Evolutionary conservation across 2,797 vertebrate species (phyloP).

Genomic region (Xiphorhynchus erythropygius): DNA sequence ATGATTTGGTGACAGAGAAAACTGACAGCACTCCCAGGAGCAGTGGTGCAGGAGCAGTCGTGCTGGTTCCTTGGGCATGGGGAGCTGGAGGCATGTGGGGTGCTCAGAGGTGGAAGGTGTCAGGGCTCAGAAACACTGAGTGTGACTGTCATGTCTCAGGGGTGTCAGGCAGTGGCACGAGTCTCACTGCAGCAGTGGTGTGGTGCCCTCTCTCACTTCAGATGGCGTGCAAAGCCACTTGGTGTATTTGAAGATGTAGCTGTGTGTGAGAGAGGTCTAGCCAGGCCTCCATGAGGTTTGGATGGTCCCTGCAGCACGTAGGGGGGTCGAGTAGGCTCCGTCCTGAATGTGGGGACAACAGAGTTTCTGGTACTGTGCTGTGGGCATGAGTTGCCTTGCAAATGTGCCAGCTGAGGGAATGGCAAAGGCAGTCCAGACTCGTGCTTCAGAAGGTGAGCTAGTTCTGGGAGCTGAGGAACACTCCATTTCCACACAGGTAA

Average conservation of each 20-base stretch:
- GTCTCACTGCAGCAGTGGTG: not conserved
- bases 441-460: not conserved
- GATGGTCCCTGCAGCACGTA: not conserved
- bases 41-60: not conserved
- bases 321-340: not conserved
- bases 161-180: fast-evolving
- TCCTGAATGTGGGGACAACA: not conserved
- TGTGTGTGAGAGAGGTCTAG: not conserved
- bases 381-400: not conserved
- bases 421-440: not conserved
- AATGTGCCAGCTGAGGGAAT: not conserved
- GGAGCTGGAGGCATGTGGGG: fast-evolving
- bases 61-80: not conserved
- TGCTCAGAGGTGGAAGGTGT: not conserved
- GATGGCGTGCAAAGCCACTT: fast-evolving
- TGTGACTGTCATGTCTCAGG: not conserved
- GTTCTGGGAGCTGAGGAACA: not conserved
- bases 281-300: not conserved
- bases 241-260: not conserved
- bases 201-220: not conserved
- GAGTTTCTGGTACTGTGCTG: not conserved
- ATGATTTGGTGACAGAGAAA: no score
- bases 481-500: not conserved
- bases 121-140: fast-evolving
- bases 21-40: not conserved